Evolutionary conservation across 2,888 invertebrate genomes (phyloP), one percentile per base, ranked within the genome.

Genomic region (Lithophane ornitopus): DNA sequence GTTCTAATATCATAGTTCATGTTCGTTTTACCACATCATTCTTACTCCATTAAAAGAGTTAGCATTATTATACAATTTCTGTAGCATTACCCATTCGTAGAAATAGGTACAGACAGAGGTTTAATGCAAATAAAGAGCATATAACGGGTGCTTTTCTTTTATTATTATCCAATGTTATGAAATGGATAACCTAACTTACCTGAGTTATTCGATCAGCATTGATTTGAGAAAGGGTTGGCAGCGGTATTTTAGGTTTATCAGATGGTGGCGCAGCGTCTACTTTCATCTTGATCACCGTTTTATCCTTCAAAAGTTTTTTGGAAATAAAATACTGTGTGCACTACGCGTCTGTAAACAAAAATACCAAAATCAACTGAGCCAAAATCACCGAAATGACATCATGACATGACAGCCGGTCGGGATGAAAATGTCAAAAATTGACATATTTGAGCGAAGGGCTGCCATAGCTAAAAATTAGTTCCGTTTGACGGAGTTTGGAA

Each of bases 191-290:
- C 93, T 92, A 84, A 92, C 94, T 93, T 97, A 98, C 98, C 97
- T 98, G 98, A 85, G 99, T 99, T 87, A 99, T 98, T 91, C 98
- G 97, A 93, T 99, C 99, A 1, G 98, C 97, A 94, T 98, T 99
- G 73, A 99, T 98, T 95, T 99, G 99, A 80, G 98, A 98, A 46
- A 99, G 98, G 0, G 99, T 99, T 22, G 98, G 98, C 67, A 98
- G 97, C 22, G 97, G 97, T 90, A 97, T 94, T 94, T 97, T 97
- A 28, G 95, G 94, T 89, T 96, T 96, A 74, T 96, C 95, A 19
- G 92, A 87, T 41, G 93, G 78, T 66, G 91, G 85, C 52, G 90
- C 89, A 39, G 89, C 81, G 56, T 96, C 96, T 14, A 82, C 88
- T 90, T 96, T 96, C 95, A 96, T 96, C 82, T 93, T 85, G 67